These are phyloP conservation scores for Abrostola triplasia DNA, from an alignment of 2,888 invertebrate genomes.

Conservation along the genomic window DNA sequence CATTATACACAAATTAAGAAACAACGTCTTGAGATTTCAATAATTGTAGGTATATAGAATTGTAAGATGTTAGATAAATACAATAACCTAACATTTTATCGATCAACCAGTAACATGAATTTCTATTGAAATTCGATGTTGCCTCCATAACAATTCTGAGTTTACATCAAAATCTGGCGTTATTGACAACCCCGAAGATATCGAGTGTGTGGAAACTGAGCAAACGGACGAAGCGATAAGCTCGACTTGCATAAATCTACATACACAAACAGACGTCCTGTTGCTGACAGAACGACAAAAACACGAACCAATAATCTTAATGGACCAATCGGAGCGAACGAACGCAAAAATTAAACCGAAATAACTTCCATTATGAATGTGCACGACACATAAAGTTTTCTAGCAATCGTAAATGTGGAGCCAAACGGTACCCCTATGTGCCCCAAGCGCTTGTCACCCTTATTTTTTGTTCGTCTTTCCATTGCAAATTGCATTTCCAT, in stretches of 20 bases:
- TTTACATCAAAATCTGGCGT: constrained; percentile 66
- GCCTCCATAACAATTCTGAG: constrained; percentile 45
- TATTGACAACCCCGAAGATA: constrained; percentile 77
- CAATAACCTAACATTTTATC: neutral
- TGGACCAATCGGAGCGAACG: constrained; percentile 56
- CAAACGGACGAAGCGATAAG: constrained; percentile 81
- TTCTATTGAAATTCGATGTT: constrained; percentile 13
- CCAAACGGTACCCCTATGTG: constrained; percentile 67
- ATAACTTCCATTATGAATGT: constrained; percentile 74
- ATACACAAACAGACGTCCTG: constrained; percentile 70
- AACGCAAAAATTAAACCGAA: constrained; percentile 72
- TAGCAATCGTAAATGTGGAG: constrained; percentile 69
- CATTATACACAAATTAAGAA: too few species aligned
- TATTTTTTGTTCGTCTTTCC: constrained; percentile 66
- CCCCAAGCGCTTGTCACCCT: constrained; percentile 72
- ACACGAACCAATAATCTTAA: constrained; percentile 67
- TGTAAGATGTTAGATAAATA: too few species aligned
- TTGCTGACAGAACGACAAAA: constrained; percentile 71
- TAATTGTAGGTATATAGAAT: too few species aligned
- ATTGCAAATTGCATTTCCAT: constrained; percentile 60
- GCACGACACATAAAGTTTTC: constrained; percentile 71
- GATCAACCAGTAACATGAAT: neutral
- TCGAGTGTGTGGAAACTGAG: constrained; percentile 74
- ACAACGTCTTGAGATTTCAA: too few species aligned
- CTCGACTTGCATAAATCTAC: constrained; percentile 82